Evolutionary conservation across 2,113 vertebrate genomes (phyloP).

Genomic region (Microtus pennsylvanicus): DNA sequence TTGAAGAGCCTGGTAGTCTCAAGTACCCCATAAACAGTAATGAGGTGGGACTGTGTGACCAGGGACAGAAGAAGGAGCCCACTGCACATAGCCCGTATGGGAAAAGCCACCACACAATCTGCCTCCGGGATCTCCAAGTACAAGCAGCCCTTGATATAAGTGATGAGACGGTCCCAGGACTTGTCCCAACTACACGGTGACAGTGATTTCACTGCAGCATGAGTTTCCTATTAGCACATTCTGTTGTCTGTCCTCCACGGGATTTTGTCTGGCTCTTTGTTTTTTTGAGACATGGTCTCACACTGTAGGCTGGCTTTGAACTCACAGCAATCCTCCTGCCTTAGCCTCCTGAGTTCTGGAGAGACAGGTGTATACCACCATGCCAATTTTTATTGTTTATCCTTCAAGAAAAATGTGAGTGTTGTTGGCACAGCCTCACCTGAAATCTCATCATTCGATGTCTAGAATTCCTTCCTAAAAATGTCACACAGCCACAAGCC

Average conservation of each 20-base stretch:
- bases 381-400: background rate
- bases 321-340: background rate
- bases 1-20: fast-evolving
- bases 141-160: background rate
- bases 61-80: background rate
- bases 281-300: background rate
- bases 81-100: background rate
- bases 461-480: background rate
- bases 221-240: background rate
- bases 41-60: background rate
- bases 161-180: background rate
- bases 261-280: too few relatives aligned
- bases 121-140: background rate
- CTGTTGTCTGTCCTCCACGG: background rate
- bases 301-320: background rate
- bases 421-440: background rate
- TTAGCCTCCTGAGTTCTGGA: background rate
- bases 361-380: background rate
- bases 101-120: background rate
- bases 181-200: background rate
- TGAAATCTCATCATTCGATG: background rate
- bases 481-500: background rate
- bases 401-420: background rate
- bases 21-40: background rate
- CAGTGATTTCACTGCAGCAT: background rate